Percentiles rank a stretch among this genome's conserved stretches.
Evolutionary conservation across 2,888 invertebrate species (phyloP).

Genomic region (Augiades crinisus): DNA sequence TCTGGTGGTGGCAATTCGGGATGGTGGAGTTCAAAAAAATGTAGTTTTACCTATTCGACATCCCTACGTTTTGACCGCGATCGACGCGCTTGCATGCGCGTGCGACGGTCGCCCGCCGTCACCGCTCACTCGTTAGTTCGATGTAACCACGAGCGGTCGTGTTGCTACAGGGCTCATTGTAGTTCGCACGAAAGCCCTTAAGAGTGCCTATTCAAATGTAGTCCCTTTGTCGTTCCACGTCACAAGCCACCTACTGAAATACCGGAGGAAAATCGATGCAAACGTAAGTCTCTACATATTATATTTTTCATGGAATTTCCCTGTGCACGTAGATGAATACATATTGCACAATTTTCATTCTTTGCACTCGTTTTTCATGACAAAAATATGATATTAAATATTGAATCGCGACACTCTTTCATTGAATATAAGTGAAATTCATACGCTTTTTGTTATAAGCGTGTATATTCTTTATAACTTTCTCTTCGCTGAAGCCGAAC

Average conservation of each 20-base stretch:
- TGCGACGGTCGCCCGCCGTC: neutral
- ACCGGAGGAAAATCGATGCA: slow-evolving; percentile 75
- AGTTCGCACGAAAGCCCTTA: slow-evolving; percentile 77
- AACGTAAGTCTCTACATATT: slow-evolving; percentile 64
- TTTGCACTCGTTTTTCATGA: slow-evolving; percentile 29
- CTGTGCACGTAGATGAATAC: slow-evolving; percentile 22
- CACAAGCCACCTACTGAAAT: slow-evolving; percentile 59
- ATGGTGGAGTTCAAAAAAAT: no score
- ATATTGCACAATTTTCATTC: slow-evolving; percentile 55
- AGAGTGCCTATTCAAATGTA: slow-evolving; percentile 79
- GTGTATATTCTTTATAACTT: slow-evolving; percentile 7
- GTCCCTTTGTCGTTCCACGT: slow-evolving; percentile 66
- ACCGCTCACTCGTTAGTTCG: slow-evolving; percentile 56
- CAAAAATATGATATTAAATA: neutral
- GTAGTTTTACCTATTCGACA: no score
- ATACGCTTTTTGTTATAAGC: neutral
- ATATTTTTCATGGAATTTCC: slow-evolving; percentile 28
- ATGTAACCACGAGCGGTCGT: slow-evolving; percentile 73
- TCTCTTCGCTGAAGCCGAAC: slow-evolving; percentile 10
- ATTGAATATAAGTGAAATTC: neutral
- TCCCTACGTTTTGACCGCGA: no score
- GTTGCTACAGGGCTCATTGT: slow-evolving; percentile 75
- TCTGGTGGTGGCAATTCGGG: no score
- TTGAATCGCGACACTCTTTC: neutral
- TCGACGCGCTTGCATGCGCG: slow-evolving; percentile 2